Base-by-base conservation (phyloP, 2,888 invertebrate genomes). In the Campopleginae sp. region DNA sequence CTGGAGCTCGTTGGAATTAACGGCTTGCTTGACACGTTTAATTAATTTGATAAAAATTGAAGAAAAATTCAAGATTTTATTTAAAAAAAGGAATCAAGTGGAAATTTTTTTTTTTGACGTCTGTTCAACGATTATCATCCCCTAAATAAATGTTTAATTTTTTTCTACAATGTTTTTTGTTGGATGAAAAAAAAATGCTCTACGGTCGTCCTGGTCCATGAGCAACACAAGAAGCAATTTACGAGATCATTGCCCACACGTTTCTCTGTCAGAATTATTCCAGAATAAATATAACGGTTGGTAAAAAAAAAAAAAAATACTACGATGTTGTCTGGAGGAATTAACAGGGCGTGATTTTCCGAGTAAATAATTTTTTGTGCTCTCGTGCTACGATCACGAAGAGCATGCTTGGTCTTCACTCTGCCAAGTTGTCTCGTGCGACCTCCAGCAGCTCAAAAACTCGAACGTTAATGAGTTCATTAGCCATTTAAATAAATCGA, bases 1-100 rank as follows among this genome's bases (percentile, higher is more conserved):
- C 88, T 93, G 87, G 89, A 92, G 82, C 89, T 93, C 86, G 89
- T 91, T 82, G 90, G 90, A 44, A 87, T 93, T 82, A 87, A 91
- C 80, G 88, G 88, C 79, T 91, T 93, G 86, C 83, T 85, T 70
- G 87, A 89, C 84, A 82, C 80, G 58, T 79, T 83, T 81, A 70
- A 87, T 84, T 86, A 84, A 82, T 72, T 19, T 27, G 12, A 27
- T 6, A 19, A 54, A 48, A 38, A 46, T n/a, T 14, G 2, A 1
- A 12, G 19, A n/a, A n/a, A 38, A 0, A 27, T 68, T 17, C 6
- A 38, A 27, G 2, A 46, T 10, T 44, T 14, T 1, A 23, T 46
- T 17, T 23, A 1, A 31, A 14, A 27, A 2, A 68, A 68, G 19
- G 12, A 70, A 70, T 17, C n/a, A 48, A 31, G 10, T 14, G 8